phyloP scores from a whole-genome alignment of 1,140 invertebrate genomes.

The Eulimnadia texana region DNA sequence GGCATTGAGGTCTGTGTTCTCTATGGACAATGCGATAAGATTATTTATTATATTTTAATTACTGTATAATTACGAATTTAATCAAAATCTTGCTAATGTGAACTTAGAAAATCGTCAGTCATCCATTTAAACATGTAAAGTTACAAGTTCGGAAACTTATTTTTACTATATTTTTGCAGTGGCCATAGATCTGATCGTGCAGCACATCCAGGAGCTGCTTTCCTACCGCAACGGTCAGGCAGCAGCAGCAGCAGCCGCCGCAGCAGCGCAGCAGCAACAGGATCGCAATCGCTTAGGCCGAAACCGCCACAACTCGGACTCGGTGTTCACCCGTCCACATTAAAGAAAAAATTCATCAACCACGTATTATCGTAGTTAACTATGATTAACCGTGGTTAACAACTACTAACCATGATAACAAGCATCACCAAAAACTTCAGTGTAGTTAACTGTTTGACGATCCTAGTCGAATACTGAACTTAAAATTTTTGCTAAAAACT shows the following conservation, averaged over 20 bases:
- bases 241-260: no score
- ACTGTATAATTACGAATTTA: no score
- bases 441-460: neutral
- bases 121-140: no score
- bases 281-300: conserved; percentile 1
- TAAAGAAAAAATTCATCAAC: conserved; percentile 16
- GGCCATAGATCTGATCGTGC: conserved; percentile 96
- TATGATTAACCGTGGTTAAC: no score
- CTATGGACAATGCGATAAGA: no score
- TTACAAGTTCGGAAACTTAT: no score
- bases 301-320: conserved; percentile 18
- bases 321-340: conserved; percentile 18
- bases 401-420: neutral
- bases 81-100: no score
- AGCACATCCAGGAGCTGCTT: conserved; percentile 93
- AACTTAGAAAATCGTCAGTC: no score
- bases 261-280: conserved; percentile 3
- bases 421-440: neutral
- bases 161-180: conserved; percentile 48
- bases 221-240: conserved; percentile 11
- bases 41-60: no score
- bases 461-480: neutral
- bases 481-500: neutral
- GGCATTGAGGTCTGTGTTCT: no score
- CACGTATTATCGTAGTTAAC: no score